Percentiles rank a stretch among this genome's conserved stretches.
Evolutionary conservation across 2,888 invertebrate species (phyloP).

Genomic region (Leucania comma): DNA sequence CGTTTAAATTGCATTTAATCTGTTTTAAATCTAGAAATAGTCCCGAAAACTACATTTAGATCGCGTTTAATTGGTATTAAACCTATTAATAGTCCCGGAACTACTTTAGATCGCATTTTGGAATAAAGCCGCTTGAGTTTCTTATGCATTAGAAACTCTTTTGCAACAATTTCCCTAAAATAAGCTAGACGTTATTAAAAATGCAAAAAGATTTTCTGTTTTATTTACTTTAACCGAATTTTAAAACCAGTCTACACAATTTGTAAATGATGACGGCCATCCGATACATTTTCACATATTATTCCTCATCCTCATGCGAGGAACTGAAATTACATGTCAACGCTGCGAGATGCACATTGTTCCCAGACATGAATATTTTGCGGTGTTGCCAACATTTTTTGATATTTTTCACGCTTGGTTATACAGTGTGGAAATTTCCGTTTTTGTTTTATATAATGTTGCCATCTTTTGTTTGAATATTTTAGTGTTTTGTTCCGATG

Average conservation of each 20-base stretch:
- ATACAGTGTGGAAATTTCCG: conserved; percentile 24
- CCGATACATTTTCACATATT: conserved; percentile 57
- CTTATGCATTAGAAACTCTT: too few species aligned
- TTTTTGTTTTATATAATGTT: conserved; percentile 39
- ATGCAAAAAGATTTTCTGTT: too few species aligned
- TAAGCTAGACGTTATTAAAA: too few species aligned
- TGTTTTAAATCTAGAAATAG: too few species aligned
- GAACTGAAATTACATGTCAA: conserved; percentile 81
- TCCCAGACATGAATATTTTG: conserved; percentile 56
- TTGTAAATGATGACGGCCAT: conserved; percentile 28
- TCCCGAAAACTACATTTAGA: too few species aligned
- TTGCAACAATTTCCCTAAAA: too few species aligned
- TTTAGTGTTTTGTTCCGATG: conserved; percentile 14
- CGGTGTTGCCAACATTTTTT: conserved; percentile 54
- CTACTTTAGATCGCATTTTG: too few species aligned
- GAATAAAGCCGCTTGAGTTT: too few species aligned
- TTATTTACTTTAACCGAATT: background rate
- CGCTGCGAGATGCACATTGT: conserved; percentile 76
- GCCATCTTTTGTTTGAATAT: conserved; percentile 46
- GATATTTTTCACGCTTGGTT: conserved; percentile 56
- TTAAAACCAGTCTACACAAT: background rate
- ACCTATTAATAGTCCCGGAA: too few species aligned
- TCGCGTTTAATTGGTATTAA: too few species aligned
- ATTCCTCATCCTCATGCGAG: conserved; percentile 58
- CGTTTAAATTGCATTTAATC: too few species aligned